phyloP scores from a whole-genome alignment of 2,888 invertebrate species.

The Pseudoips prasinana region DNA sequence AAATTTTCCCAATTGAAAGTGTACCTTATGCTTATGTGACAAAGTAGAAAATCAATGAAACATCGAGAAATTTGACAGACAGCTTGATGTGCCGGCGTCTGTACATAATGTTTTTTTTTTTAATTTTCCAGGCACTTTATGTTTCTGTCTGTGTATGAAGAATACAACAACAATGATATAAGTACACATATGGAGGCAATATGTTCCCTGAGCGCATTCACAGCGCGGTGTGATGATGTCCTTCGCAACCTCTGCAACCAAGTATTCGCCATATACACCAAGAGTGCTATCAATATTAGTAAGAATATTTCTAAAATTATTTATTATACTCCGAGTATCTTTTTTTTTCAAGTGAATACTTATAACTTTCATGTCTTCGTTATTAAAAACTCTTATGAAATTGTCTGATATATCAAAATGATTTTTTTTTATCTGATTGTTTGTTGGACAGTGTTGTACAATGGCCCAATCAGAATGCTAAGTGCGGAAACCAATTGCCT shows the following conservation, averaged over 20 bases:
- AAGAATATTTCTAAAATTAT: constrained; percentile 30
- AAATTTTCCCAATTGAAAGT: no score
- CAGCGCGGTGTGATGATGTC: constrained; percentile 87
- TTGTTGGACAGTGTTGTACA: no score
- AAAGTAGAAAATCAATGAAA: no score
- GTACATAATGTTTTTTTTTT: no score
- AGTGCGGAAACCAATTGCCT: no score
- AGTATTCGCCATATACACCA: constrained; percentile 85
- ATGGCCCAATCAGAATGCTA: no score
- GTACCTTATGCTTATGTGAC: no score
- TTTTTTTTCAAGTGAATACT: constrained; percentile 26
- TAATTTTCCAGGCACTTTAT: constrained; percentile 72
- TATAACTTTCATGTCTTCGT: not conserved
- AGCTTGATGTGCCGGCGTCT: no score
- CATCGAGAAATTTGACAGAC: no score
- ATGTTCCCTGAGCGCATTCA: constrained; percentile 85
- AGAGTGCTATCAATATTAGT: constrained; percentile 71
- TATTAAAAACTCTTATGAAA: no score
- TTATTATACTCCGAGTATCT: constrained; percentile 5
- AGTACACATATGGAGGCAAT: constrained; percentile 82
- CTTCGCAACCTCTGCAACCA: constrained; percentile 88
- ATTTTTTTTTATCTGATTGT: no score
- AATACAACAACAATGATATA: constrained; percentile 77
- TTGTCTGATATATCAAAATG: no score
- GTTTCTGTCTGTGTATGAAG: constrained; percentile 85